phyloP scores from a whole-genome alignment of 1,140 invertebrate species.

The Oreohelix idahoensis region DNA sequence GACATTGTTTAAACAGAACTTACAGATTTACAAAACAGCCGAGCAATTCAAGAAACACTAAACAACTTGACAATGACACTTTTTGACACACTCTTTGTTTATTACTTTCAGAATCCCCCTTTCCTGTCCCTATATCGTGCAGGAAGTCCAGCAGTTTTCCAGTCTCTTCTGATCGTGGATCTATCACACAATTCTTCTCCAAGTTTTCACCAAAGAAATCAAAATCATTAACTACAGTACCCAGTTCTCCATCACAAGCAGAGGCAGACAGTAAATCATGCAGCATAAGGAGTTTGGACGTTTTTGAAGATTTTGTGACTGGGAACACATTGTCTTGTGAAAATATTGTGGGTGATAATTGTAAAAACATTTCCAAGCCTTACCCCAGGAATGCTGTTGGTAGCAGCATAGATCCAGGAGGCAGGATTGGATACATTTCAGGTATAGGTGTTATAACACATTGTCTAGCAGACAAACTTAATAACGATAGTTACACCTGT shows the following conservation, averaged over 20 bases:
- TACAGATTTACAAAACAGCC: too few relatives aligned
- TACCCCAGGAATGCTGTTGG: neutral
- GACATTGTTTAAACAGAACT: too few relatives aligned
- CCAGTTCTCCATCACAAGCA: neutral
- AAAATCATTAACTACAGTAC: neutral
- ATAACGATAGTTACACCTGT: neutral
- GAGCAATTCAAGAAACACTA: too few relatives aligned
- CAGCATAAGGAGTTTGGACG: neutral
- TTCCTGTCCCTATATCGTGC: neutral
- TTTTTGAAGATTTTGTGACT: neutral
- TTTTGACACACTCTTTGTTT: too few relatives aligned
- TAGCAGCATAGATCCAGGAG: neutral
- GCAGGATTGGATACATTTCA: neutral
- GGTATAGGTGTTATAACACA: neutral
- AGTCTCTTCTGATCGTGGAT: neutral
- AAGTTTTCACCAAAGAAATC: neutral
- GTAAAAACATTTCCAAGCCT: too few relatives aligned
- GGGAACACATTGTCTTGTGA: neutral
- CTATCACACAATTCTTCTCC: slow-evolving; percentile 27
- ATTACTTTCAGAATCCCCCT: neutral
- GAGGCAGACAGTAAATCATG: neutral
- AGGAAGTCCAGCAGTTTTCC: slow-evolving; percentile 12
- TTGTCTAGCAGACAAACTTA: neutral
- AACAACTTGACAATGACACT: too few relatives aligned
- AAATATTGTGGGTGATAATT: neutral